Evolutionary conservation across 2,797 vertebrate genomes (phyloP), one percentile per base, ranked within the genome.

Genomic region (Siniperca obscura): DNA sequence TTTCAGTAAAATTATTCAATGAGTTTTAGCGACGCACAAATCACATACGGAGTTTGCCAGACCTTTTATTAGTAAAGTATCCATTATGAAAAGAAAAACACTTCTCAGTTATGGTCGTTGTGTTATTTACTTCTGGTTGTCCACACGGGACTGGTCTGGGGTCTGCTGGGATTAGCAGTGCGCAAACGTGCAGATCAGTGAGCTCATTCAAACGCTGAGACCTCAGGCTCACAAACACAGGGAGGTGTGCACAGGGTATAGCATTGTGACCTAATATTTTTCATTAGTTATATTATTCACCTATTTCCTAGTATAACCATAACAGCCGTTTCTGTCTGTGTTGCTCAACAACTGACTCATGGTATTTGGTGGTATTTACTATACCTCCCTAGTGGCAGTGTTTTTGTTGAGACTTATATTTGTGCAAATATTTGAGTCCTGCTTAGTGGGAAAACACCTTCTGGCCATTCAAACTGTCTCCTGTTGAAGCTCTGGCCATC

Each of bases 101-200:
- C 16, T 46, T 46, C 44, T 46, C 44, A 44, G 4, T 44, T 16
- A 16, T 44, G 4, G 1, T 22, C 19, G 27, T 66, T 50, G 12
- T n/a, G 10, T n/a, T n/a, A 11, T 42, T 53, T 68, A 12, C 6
- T 17, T 0, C 17, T 61, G 48, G 14, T 87, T 88, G 85, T 92
- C 64, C 93, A 89, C 89, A 89, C 91, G 87, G 86, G 36, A 30
- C 87, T 60, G 50, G 34, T 70, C 19, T 44, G 61, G 27, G 50
- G 17, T 70, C 55, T 59, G 78, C 19, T 14, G 46, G 61, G 74
- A 68, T 78, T 69, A 81, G 81, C 68, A 56, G 89, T 87, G 90
- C 44, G 89, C 89, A 92, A 81, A 86, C 64, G n/a, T 66, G 36
- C 38, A 16, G n/a, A 4, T 48, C 44, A 65, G 21, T 61, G 14